phyloP scores from a whole-genome alignment of 1,140 invertebrate genomes.

The Argopecten irradians region DNA sequence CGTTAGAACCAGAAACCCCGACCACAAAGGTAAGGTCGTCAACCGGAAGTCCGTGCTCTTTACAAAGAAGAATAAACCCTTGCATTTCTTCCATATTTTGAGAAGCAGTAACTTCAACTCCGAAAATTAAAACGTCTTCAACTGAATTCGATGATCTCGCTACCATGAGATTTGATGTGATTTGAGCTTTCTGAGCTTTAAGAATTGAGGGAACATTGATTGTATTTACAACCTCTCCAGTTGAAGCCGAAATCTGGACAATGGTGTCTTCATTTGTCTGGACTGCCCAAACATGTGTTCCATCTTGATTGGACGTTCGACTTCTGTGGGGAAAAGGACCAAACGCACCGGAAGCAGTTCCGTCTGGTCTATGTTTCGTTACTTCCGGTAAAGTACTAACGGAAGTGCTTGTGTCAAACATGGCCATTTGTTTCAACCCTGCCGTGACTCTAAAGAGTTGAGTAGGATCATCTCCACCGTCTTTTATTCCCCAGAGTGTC shows the following conservation, averaged over 20 bases:
- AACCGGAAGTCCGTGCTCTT: not conserved
- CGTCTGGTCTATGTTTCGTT: not conserved
- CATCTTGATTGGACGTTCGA: not conserved
- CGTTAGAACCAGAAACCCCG: not conserved
- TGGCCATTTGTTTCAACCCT: constrained; percentile 38
- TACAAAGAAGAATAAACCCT: not conserved
- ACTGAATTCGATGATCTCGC: constrained; percentile 14
- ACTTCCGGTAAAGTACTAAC: not conserved
- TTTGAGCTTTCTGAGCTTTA: constrained; percentile 34
- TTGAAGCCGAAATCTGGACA: constrained; percentile 26
- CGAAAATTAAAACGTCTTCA: constrained; percentile 50
- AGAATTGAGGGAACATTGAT: constrained; percentile 45
- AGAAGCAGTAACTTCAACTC: constrained; percentile 34
- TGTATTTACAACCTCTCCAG: constrained; percentile 44
- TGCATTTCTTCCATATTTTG: constrained; percentile 26
- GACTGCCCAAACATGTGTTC: constrained; percentile 45
- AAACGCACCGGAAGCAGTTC: not conserved
- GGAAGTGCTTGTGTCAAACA: not conserved
- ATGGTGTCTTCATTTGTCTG: constrained; percentile 28
- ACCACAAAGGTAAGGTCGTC: constrained; percentile 25
- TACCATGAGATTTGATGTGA: constrained; percentile 55
- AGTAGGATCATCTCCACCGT: constrained; percentile 27
- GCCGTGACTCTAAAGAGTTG: constrained; percentile 42
- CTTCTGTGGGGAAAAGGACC: not conserved
- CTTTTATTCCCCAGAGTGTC: constrained; percentile 51